These are phyloP conservation scores for Allolobophora icterica DNA, from an alignment of 2,888 invertebrate genomes.

Conservation along the genomic window DNA sequence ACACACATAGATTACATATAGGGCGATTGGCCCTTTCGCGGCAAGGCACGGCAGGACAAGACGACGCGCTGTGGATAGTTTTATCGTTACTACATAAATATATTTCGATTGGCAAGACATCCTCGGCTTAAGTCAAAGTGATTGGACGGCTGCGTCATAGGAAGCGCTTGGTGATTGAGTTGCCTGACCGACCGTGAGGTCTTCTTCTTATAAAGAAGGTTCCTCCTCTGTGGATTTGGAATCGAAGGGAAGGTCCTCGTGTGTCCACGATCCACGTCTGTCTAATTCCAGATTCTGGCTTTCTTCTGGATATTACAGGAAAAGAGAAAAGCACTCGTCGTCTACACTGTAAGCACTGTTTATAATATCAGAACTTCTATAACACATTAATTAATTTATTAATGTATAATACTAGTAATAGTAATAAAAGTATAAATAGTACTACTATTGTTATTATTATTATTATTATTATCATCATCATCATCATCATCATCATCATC, in stretches of 20 bases:
- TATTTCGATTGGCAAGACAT: neutral
- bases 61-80: neutral
- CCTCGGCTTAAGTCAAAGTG: neutral
- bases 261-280: neutral
- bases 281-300: neutral
- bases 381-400: neutral
- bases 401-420: neutral
- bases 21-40: constrained; percentile 17
- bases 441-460: no score
- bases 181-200: neutral
- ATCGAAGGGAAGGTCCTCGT: neutral
- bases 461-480: no score
- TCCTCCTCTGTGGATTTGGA: neutral
- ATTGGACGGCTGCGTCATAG: neutral
- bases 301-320: constrained; percentile 5
- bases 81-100: neutral
- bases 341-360: neutral
- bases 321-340: neutral
- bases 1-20: neutral
- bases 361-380: neutral
- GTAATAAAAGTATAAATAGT: neutral
- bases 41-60: neutral
- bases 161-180: neutral
- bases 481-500: no score
- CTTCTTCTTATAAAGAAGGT: neutral